Conservation (phyloP, 2,888 invertebrate genomes). For the Habrosyne pyritoides region DNA sequence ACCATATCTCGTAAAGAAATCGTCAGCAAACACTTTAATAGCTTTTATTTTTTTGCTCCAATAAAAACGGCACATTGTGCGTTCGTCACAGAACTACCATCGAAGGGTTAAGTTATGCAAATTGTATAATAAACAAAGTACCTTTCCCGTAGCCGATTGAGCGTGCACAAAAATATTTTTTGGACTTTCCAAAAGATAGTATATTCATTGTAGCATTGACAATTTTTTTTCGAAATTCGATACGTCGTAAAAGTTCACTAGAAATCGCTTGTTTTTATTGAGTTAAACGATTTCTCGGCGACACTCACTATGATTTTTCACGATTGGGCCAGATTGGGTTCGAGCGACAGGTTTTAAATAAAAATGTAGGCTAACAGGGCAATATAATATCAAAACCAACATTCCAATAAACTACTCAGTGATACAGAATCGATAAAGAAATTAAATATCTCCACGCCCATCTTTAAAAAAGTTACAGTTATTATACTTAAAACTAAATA, state of each 20-base stretch:
- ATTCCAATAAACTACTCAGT: no score
- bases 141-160: conserved; percentile 42
- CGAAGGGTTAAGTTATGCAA: conserved; percentile 80
- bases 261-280: conserved; percentile 8
- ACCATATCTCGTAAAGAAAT: conserved; percentile 45
- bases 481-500: no score
- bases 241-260: conserved; percentile 11
- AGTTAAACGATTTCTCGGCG: neutral
- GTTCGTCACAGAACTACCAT: conserved; percentile 48
- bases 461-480: no score
- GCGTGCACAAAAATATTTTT: conserved; percentile 47
- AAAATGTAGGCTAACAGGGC: no score
- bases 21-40: conserved; percentile 61
- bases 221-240: neutral
- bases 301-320: no score
- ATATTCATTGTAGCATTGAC: conserved; percentile 16
- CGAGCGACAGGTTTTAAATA: no score
- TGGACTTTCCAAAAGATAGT: conserved; percentile 45
- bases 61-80: conserved; percentile 58
- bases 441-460: no score
- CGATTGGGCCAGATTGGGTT: no score
- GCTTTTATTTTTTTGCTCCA: conserved; percentile 71
- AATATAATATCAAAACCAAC: no score
- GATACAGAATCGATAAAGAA: no score
- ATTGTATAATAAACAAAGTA: conserved; percentile 67